Conservation (phyloP, 2,113 vertebrate species). For the Maccullochella peelii region DNA sequence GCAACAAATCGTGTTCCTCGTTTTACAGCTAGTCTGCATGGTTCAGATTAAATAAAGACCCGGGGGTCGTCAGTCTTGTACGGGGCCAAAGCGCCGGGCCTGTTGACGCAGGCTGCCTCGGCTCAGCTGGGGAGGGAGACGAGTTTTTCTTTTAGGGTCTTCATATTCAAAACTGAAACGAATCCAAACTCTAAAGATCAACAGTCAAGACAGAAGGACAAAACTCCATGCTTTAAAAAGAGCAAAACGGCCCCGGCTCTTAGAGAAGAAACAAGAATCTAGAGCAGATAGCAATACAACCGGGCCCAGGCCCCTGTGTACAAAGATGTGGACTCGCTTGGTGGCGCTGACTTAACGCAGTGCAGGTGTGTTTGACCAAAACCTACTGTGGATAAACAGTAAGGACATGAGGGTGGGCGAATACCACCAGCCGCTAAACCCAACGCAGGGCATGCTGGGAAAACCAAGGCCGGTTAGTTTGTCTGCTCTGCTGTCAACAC, state of each 20-base stretch:
- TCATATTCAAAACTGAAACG: slow-evolving; percentile 50
- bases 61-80: slow-evolving; percentile 3
- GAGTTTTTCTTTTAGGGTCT: slow-evolving; percentile 56
- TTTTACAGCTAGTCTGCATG: slow-evolving; percentile 55
- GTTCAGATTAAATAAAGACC: slow-evolving; percentile 36
- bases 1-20: slow-evolving; percentile 42
- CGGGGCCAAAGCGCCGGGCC: neutral
- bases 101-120: neutral
- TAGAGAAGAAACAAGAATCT: slow-evolving; percentile 43
- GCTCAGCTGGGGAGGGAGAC: slow-evolving; percentile 10
- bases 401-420: neutral
- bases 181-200: slow-evolving; percentile 56
- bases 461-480: slow-evolving; percentile 7
- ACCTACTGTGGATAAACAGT: slow-evolving; percentile 16
- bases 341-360: slow-evolving; percentile 28
- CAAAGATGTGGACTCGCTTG: slow-evolving; percentile 43
- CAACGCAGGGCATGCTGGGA: slow-evolving; percentile 48
- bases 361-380: slow-evolving; percentile 16
- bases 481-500: slow-evolving; percentile 15
- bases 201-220: slow-evolving; percentile 58
- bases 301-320: slow-evolving; percentile 16
- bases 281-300: slow-evolving; percentile 20
- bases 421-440: slow-evolving; percentile 17
- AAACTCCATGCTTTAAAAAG: slow-evolving; percentile 46
- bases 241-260: slow-evolving; percentile 23